These are phyloP conservation scores for Drosophila willistoni DNA, from an alignment of 1,140 invertebrate species.

Conservation along the genomic window DNA sequence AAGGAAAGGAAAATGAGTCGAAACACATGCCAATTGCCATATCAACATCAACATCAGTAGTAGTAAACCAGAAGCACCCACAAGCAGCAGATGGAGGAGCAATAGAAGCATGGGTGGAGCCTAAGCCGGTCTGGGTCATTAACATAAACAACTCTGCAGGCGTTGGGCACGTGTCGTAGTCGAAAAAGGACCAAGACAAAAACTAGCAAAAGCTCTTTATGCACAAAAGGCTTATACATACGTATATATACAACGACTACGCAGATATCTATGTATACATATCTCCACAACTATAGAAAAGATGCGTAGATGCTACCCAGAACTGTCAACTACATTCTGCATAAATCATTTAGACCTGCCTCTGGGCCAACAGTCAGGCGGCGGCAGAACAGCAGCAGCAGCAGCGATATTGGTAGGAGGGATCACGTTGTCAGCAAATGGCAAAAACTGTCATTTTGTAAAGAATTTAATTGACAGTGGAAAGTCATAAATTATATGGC, in stretches of 20 bases:
- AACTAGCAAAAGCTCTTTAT: constrained; percentile 62
- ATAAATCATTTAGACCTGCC: constrained; percentile 67
- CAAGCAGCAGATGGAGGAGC: neutral
- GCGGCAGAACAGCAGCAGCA: too few species aligned
- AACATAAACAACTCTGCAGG: constrained; percentile 78
- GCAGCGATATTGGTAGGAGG: constrained; percentile 41
- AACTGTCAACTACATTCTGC: constrained; percentile 55
- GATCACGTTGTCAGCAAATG: constrained; percentile 62
- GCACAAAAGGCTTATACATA: constrained; percentile 28
- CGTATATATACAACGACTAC: constrained; percentile 11
- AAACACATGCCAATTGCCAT: constrained; percentile 75
- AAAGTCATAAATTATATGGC: constrained; percentile 78
- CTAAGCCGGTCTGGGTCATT: constrained; percentile 62
- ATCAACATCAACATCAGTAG: constrained; percentile 25
- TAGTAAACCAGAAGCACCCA: too few species aligned
- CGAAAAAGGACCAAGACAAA: constrained; percentile 28
- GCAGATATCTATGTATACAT: neutral
- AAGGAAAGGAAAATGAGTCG: constrained; percentile 41
- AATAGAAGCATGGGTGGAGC: neutral
- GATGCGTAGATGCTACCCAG: constrained; percentile 42
- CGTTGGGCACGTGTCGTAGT: constrained; percentile 62
- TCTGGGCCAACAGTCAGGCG: constrained; percentile 17
- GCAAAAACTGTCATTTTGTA: constrained; percentile 71
- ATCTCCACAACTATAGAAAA: neutral
- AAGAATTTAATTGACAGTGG: constrained; percentile 79